Conservation (phyloP, 2,888 invertebrate species). For the Brachyptera risi region DNA sequence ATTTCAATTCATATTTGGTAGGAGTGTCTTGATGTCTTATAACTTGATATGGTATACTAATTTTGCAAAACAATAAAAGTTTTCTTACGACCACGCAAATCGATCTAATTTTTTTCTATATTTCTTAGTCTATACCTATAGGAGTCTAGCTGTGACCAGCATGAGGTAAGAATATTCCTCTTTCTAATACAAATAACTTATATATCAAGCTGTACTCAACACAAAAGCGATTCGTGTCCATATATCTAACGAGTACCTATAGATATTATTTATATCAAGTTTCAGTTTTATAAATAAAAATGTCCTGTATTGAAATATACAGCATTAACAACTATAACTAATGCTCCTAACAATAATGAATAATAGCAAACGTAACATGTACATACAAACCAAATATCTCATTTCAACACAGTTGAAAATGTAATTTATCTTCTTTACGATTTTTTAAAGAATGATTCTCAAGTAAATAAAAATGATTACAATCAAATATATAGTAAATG, state of each 20-base stretch:
- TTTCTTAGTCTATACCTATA: no score
- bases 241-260: constrained; percentile 12
- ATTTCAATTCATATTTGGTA: no score
- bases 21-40: no score
- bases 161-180: background rate
- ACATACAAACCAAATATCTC: constrained; percentile 7
- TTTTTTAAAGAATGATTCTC: background rate
- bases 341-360: background rate
- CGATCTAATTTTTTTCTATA: no score
- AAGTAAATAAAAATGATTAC: no score
- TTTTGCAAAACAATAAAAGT: no score
- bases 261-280: background rate
- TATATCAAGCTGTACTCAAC: no score
- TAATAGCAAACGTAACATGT: background rate
- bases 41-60: no score
- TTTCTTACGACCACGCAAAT: no score
- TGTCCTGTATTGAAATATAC: background rate
- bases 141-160: constrained; percentile 3
- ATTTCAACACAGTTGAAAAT: constrained; percentile 7
- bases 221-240: constrained; percentile 8
- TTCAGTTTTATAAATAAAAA: constrained; percentile 7
- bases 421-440: constrained; percentile 5
- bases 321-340: constrained; percentile 8
- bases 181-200: no score
- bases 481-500: no score